Base-by-base conservation (phyloP, 2,888 invertebrate genomes). In the Melinopterus prodromus region DNA sequence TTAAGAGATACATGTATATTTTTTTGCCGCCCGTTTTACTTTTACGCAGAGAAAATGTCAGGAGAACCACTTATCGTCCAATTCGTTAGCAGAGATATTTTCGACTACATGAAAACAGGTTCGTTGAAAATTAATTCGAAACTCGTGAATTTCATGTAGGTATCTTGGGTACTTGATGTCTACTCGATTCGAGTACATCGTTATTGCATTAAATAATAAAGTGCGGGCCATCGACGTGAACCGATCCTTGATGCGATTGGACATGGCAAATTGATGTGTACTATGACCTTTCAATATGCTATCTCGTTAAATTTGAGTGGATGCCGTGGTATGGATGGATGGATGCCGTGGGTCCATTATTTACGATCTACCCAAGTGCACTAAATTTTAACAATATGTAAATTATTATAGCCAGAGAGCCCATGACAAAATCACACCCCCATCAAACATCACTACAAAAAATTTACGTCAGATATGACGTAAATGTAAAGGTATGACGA, bases 71-170 rank as follows among this genome's bases (percentile, higher is more conserved):
- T 38, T 81, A 83, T 80, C 82, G 82, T 14, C 83, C 84, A 7
- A 83, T 83, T 80, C 80, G 77, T 77, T 83, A 82, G 15, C 83
- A 83, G 80, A 84, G 82, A 14, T 82, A 84, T 12, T 84, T 84
- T 83, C 84, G n/a, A 85, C 78, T 79, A 81, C 69, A 37, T 72
- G 7, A 15, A 80, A 70, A 70, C 70, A 70, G 26, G 26, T 26
- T 26, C 26, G 53, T 12, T 9, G 12, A 53, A 53, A 53, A 9
- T 53, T 53, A 53, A 7, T 12, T 53, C 53, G 53, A 12, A 53
- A 7, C 12, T 53, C 2, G 12, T 12, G 12, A 53, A 53, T 9
- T 53, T 53, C 53, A 53, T 9, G 53, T 53, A 53, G 9, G 9
- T 7, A 53, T 9, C 53, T 26, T 26, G 26, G 53, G 53, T 53